phyloP scores from a whole-genome alignment of 2,113 vertebrate genomes.

The Ictidomys tridecemlineatus region DNA sequence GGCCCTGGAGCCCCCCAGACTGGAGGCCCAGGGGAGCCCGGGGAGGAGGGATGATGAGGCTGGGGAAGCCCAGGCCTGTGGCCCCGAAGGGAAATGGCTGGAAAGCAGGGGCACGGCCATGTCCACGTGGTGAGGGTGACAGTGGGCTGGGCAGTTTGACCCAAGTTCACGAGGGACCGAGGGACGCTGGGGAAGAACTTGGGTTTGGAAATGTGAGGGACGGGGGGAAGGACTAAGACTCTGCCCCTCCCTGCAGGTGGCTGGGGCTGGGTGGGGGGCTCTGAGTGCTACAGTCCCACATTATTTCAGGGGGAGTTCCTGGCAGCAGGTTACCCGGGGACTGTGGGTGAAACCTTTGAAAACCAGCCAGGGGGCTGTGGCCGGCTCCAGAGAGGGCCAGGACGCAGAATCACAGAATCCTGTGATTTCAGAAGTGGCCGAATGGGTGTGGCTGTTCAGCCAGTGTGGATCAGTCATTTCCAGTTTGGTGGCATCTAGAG shows the following conservation, averaged over 20 bases:
- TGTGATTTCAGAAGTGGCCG: neutral
- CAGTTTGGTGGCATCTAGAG: neutral
- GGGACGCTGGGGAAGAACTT: neutral
- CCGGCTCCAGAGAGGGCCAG: neutral
- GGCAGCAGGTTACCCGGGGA: neutral
- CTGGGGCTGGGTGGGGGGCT: neutral
- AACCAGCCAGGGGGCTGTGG: neutral
- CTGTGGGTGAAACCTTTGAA: neutral
- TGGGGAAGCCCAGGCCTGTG: neutral
- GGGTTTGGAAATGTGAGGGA: neutral
- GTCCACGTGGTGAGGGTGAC: neutral
- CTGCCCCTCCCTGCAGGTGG: neutral
- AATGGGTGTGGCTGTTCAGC: neutral
- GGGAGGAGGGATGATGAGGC: neutral
- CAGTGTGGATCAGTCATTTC: neutral
- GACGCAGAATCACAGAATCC: neutral
- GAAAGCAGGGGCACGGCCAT: fast-evolving
- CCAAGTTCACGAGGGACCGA: neutral
- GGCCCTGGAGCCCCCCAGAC: neutral
- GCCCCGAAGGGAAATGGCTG: no score
- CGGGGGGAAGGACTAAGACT: neutral
- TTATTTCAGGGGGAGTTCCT: neutral
- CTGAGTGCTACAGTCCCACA: neutral
- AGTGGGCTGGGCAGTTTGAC: neutral
- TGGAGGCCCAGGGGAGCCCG: neutral